These are phyloP conservation scores for Glyptemys insculpta DNA, from an alignment of 2,797 vertebrate genomes.

Conservation along the genomic window DNA sequence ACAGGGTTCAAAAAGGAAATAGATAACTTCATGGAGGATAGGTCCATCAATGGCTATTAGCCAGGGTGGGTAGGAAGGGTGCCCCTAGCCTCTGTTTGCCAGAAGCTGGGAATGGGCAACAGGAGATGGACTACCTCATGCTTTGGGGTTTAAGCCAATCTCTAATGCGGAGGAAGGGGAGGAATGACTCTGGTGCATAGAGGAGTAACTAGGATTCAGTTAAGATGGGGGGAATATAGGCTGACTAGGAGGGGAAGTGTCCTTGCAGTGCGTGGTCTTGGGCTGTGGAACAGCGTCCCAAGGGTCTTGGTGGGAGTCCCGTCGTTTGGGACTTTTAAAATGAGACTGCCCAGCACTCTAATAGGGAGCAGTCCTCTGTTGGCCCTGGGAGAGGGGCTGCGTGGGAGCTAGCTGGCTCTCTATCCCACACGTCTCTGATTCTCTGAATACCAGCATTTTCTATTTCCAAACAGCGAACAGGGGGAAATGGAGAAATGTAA, in stretches of 20 bases:
- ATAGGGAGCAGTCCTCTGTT: neutral
- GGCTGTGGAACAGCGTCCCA: neutral
- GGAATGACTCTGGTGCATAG: neutral
- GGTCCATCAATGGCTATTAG: too few relatives aligned
- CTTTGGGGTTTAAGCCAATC: neutral
- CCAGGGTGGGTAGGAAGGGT: too few relatives aligned
- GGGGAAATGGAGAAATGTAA: neutral
- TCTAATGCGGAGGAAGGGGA: constrained; percentile 31
- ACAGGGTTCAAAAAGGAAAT: too few relatives aligned
- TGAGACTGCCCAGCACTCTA: neutral
- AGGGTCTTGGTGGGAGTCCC: neutral
- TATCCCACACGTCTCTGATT: neutral
- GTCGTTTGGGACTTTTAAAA: neutral
- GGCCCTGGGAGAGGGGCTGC: neutral
- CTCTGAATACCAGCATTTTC: constrained; percentile 11
- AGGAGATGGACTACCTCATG: constrained; percentile 35
- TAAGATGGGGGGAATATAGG: neutral
- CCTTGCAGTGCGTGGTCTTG: neutral
- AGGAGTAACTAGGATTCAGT: constrained; percentile 1
- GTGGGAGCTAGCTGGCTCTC: neutral
- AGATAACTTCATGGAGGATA: too few relatives aligned
- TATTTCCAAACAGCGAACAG: constrained; percentile 2
- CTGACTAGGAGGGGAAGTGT: neutral
- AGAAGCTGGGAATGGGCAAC: too few relatives aligned
- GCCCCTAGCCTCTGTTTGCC: too few relatives aligned